These are phyloP conservation scores for Chaetura pelagica DNA, from an alignment of 2,113 vertebrate species.

Conservation along the genomic window DNA sequence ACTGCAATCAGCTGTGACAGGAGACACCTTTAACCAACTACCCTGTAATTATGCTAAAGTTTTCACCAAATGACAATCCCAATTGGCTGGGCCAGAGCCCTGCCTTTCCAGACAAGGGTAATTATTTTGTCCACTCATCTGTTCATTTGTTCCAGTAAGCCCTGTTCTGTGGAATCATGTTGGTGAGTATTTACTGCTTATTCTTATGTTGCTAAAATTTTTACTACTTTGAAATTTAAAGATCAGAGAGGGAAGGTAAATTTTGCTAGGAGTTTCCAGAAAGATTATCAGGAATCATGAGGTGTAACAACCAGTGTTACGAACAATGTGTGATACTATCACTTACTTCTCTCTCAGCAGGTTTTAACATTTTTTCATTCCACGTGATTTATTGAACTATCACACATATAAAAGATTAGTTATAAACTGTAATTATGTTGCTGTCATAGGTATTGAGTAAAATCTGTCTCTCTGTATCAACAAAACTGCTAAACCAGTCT, in stretches of 20 bases:
- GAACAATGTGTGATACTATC: neutral
- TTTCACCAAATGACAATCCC: slow-evolving; percentile 11
- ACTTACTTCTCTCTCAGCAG: neutral
- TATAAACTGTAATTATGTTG: neutral
- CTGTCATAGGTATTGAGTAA: neutral
- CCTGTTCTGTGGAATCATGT: neutral
- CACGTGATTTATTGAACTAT: neutral
- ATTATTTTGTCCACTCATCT: slow-evolving; percentile 30
- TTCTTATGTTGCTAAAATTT: neutral
- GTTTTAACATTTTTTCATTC: neutral
- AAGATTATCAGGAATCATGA: neutral
- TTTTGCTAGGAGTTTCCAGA: neutral
- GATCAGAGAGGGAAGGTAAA: neutral
- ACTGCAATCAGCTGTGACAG: slow-evolving; percentile 3
- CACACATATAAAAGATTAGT: neutral
- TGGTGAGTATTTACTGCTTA: slow-evolving; percentile 40
- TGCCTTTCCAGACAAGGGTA: slow-evolving; percentile 20
- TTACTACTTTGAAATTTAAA: neutral
- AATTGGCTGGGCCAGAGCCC: slow-evolving; percentile 46
- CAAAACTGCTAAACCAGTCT: neutral
- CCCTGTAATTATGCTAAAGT: slow-evolving; percentile 54
- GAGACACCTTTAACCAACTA: slow-evolving; percentile 1
- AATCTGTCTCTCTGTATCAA: neutral
- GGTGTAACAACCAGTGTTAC: neutral
- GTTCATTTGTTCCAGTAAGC: slow-evolving; percentile 23